Evolutionary conservation across 2,113 vertebrate genomes (phyloP), one percentile per base, ranked within the genome.

Genomic region (Lutjanus erythropterus): DNA sequence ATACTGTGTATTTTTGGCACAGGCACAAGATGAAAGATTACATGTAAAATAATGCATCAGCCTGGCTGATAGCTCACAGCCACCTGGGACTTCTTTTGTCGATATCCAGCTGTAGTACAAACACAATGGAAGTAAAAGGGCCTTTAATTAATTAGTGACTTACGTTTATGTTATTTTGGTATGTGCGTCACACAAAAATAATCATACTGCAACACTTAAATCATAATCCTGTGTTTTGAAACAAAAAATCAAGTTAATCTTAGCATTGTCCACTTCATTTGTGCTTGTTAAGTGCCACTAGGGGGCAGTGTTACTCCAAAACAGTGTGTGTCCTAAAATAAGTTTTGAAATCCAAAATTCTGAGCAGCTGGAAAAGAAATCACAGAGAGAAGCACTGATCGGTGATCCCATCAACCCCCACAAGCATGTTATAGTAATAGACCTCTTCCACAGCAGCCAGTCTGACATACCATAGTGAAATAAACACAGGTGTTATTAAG

Each of bases 281-380:
- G n/a, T n/a, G n/a, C n/a, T 39, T 41, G 16, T 37, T 31, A 14
- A 61, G 16, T 21, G 6, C 49, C 66, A 50, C 35, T 50, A 71
- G 67, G 35, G 58, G 59, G 21, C 46, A 53, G 37, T 61, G n/a
- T 52, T 16, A 16, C 37, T 65, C 39, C 29, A 55, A 71, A 64
- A 46, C 23, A 29, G 11, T n/a, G 21, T 46, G 0, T 25, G 0
- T 2, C 19, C 37, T 29, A 62, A 61, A 70, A 41, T 25, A 15
- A 12, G 19, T 60, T 59, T 47, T 35, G 2, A 67, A 67, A 27
- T 12, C 15, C 16, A 9, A n/a, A 61, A 61, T 49, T 47, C 19
- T 19, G 2, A 60, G 33, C 16, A 25, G n/a, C n/a, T 49, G 31
- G 42, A 5, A 27, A 62, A 29, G 11, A 16, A 37, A 59, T 37